Evolutionary conservation across 2,113 vertebrate genomes (phyloP).

Genomic region (Eurypyga helias): DNA sequence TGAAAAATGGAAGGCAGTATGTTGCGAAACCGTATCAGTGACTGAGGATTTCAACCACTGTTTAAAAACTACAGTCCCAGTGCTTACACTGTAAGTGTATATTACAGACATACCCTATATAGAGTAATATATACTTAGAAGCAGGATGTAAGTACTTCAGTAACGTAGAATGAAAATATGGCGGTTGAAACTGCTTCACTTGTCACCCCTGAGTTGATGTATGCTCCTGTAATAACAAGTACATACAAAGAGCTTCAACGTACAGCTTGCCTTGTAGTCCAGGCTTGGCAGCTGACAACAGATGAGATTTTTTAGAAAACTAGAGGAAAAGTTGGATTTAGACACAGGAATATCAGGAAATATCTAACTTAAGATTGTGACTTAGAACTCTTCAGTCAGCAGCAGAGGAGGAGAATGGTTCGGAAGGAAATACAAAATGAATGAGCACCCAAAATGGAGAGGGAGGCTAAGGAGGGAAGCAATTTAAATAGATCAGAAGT

Average conservation of each 20-base stretch:
- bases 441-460: not conserved
- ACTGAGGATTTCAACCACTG: not conserved
- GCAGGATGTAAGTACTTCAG: not conserved
- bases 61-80: not conserved
- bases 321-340: not conserved
- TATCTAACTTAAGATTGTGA: not conserved
- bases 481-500: constrained; percentile 9
- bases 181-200: constrained; percentile 18
- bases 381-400: not conserved
- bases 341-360: constrained; percentile 2
- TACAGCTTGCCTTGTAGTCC: not conserved
- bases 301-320: constrained; percentile 3
- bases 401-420: not conserved
- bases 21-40: constrained; percentile 10
- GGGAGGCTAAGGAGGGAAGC: not conserved
- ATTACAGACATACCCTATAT: not conserved
- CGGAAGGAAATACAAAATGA: constrained; percentile 8
- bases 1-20: constrained; percentile 13
- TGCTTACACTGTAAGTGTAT: not conserved
- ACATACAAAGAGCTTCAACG: not conserved
- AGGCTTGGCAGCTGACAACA: not conserved
- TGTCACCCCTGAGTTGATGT: not conserved
- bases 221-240: not conserved
- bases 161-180: constrained; percentile 24
- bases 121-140: not conserved